Evolutionary conservation across 2,888 invertebrate genomes (phyloP).

Genomic region (Drosophila aldrichi): DNA sequence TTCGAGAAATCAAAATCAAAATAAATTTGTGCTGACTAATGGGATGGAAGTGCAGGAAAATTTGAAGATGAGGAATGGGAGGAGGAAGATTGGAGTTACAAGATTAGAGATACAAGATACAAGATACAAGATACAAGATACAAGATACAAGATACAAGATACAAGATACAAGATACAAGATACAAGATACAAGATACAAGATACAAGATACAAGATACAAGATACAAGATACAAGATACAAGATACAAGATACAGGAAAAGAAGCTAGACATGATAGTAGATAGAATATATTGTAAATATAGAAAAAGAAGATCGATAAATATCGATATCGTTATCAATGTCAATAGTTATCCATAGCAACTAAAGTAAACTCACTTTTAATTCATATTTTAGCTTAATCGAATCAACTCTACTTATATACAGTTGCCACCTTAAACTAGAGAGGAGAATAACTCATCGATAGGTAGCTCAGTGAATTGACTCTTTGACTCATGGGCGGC

Average conservation of each 20-base stretch:
- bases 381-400: neutral
- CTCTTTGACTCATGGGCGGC: neutral
- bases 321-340: neutral
- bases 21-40: constrained; percentile 24
- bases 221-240: no score
- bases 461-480: neutral
- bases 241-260: neutral
- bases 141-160: neutral
- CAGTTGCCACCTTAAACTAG: neutral
- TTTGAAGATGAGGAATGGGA: no score
- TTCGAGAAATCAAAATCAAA: constrained; percentile 1
- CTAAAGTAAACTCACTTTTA: neutral
- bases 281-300: neutral
- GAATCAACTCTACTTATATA: neutral
- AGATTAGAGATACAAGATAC: neutral
- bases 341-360: neutral
- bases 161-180: no score
- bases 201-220: no score
- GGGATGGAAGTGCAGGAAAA: constrained; percentile 8
- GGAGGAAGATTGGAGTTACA: no score
- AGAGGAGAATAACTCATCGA: neutral
- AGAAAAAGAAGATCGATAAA: neutral
- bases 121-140: neutral
- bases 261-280: no score
- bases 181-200: no score